Evolutionary conservation across 2,113 vertebrate species (phyloP), one percentile per base, ranked within the genome.

Genomic region (Macaca mulatta): DNA sequence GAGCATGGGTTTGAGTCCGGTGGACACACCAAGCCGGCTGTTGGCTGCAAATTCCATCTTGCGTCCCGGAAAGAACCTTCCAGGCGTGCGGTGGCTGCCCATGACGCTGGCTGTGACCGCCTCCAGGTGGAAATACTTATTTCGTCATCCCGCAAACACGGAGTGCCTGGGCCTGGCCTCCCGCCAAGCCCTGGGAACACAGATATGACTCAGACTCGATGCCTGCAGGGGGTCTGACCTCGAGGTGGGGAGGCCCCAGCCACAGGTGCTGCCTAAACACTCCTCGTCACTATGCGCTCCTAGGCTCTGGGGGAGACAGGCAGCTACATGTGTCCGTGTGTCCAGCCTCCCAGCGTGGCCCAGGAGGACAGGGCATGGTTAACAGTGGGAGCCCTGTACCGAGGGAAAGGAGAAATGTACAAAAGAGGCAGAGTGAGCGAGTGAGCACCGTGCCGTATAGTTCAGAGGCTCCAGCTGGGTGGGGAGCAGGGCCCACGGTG

Each of bases 91-190:
- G 27, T 7, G 11, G 82, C 75, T 59, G 93, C 40, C 48, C 18
- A 0, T 0, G 40, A n/a, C 0, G 0, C 67, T 38, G 35, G n/a
- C 77, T 40, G 3, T 77, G 82, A 55, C 81, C 8, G 0, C 32
- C 69, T 78, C 55, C 45, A 2, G 0, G 82, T 88, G 75, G 50
- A 95, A 45, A 84, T 18, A n/a, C 16, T 43, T 43, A 9, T 40
- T 23, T 35, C 25, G 16, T 50, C 43, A 23, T 30, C 9, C 2
- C 14, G 16, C 43, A 45, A 8, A 43, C 38, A 40, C 9, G 10
- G 43, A 23, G 43, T 87, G 55, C 45, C 52, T 8, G 14, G 74
- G 12, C 27, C n/a, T 25, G 87, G 61, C 38, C 90, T 43, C 1
- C 13, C 0, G 25, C 90, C 57, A 40, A 70, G 67, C 0, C 0